Percentiles rank a stretch among this genome's conserved stretches.
Evolutionary conservation across 2,888 invertebrate species (phyloP).

Genomic region (Fragum fragum): DNA sequence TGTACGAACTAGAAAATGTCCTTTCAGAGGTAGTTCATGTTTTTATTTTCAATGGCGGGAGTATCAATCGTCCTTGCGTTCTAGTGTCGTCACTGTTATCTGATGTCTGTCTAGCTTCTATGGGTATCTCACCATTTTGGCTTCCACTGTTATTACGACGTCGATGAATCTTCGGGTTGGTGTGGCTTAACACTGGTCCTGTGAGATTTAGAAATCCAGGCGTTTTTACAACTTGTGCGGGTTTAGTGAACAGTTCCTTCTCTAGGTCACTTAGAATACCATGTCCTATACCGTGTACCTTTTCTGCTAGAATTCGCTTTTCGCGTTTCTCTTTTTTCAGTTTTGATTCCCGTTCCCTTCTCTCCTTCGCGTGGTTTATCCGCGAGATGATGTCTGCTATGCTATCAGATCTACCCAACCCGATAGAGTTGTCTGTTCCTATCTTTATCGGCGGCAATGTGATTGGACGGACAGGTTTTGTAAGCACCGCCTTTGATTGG

Average conservation of each 20-base stretch:
- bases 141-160: background rate
- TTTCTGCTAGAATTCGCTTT: constrained; percentile 50
- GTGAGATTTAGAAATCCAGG: constrained; percentile 3
- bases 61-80: background rate
- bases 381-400: constrained; percentile 49
- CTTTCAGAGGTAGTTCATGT: background rate
- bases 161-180: background rate
- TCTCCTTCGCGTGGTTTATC: constrained; percentile 47
- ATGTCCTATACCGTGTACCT: constrained; percentile 32
- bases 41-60: constrained; percentile 21
- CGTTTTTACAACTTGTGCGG: background rate
- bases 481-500: background rate
- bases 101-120: background rate
- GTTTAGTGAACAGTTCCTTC: background rate
- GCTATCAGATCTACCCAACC: constrained; percentile 36
- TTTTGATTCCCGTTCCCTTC: constrained; percentile 42
- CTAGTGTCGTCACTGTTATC: background rate
- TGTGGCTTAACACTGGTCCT: background rate
- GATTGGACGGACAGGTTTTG: constrained; percentile 43
- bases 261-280: background rate
- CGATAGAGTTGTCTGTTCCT: constrained; percentile 34
- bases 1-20: too few relatives aligned
- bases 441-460: constrained; percentile 64
- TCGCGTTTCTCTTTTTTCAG: constrained; percentile 50
- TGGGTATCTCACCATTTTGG: background rate